Conservation (phyloP, 2,113 vertebrate species). For the Narcine bancroftii region DNA sequence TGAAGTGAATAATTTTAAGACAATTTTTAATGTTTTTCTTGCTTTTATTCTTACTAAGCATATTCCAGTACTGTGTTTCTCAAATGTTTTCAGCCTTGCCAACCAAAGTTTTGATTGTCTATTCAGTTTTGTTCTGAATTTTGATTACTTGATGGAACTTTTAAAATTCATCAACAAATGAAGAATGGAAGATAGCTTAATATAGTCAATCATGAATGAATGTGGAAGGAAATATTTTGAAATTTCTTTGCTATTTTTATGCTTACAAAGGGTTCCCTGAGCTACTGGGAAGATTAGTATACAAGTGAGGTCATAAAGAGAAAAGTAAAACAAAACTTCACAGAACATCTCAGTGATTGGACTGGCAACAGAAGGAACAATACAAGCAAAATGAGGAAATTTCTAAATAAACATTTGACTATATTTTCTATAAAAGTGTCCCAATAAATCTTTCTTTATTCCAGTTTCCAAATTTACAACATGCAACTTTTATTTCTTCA, state of each 20-base stretch:
- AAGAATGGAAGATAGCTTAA: no score
- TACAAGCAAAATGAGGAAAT: constrained; percentile 30
- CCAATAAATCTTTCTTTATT: not conserved
- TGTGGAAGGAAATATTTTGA: not conserved
- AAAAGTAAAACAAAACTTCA: not conserved
- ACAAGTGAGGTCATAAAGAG: not conserved
- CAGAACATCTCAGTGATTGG: not conserved
- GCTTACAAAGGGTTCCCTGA: not conserved
- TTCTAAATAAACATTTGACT: not conserved
- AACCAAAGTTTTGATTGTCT: not conserved
- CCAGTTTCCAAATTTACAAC: not conserved
- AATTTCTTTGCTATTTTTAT: not conserved
- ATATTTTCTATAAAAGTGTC: not conserved
- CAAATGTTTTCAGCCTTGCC: constrained; percentile 4
- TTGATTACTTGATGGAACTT: no score
- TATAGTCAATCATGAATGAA: not conserved
- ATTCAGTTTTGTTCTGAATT: not conserved
- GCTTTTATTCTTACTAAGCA: constrained; percentile 24
- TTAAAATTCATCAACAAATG: no score
- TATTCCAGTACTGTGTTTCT: not conserved
- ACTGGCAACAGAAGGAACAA: not conserved
- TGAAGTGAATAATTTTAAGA: constrained; percentile 50
- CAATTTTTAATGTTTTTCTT: constrained; percentile 45
- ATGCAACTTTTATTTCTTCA: not conserved
- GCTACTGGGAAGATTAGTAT: not conserved